Evolutionary conservation across 2,113 vertebrate species (phyloP).

Genomic region (Pseudorhombus dupliciocellatus): DNA sequence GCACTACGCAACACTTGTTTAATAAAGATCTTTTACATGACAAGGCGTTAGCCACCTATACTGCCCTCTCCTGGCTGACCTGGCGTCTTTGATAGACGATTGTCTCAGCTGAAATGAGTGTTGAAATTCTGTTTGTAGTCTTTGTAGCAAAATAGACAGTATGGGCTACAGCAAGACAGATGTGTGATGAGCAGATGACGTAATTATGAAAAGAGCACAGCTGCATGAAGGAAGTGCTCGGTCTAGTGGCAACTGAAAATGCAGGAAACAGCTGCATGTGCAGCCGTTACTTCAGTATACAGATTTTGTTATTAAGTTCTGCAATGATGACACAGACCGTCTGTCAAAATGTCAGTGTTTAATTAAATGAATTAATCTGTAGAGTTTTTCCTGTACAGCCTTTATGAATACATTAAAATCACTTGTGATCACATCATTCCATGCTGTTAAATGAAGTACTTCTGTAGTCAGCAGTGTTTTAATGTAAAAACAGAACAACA

Average conservation of each 20-base stretch:
- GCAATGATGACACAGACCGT: conserved; percentile 4
- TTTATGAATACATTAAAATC: conserved; percentile 4
- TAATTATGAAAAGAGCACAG: conserved; percentile 2
- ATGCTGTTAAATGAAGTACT: background rate
- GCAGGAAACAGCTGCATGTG: background rate
- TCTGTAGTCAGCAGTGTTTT: background rate
- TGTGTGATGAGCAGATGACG: background rate
- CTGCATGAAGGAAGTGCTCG: background rate
- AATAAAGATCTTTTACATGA: background rate
- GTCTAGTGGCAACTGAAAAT: background rate
- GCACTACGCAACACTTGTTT: background rate
- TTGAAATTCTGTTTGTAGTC: background rate
- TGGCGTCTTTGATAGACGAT: background rate
- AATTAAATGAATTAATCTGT: background rate
- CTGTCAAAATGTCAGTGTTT: conserved; percentile 1
- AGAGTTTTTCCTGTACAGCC: background rate
- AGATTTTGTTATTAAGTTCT: conserved; percentile 5
- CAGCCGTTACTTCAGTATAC: background rate
- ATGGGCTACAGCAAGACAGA: background rate
- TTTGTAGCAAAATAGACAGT: background rate
- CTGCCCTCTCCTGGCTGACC: conserved; percentile 57
- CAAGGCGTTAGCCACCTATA: conserved; percentile 3
- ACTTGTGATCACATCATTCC: background rate
- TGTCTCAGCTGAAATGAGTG: background rate
- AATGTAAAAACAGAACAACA: background rate